These are phyloP conservation scores for Nymphicus hollandicus DNA, from an alignment of 2,113 vertebrate species.

Conservation along the genomic window DNA sequence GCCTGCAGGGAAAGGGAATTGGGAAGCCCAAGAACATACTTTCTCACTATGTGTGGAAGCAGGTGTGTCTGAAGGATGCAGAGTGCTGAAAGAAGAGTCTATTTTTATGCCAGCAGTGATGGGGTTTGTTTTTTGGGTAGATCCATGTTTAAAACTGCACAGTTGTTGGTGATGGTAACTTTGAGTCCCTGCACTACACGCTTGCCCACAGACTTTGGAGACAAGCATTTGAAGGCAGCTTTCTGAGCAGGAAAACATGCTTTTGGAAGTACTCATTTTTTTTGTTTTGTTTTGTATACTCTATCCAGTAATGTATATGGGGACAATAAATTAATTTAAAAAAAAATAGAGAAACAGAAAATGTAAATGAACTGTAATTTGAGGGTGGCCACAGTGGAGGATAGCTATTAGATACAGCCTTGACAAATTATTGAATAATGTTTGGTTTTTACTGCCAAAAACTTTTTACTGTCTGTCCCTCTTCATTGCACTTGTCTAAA, in stretches of 20 bases:
- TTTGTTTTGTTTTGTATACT: not conserved
- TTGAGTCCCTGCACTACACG: rapidly evolving
- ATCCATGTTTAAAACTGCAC: not conserved
- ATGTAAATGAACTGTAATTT: not conserved
- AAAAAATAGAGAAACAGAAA: not conserved
- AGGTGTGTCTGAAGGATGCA: not conserved
- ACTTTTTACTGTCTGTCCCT: not conserved
- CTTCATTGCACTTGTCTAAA: not conserved
- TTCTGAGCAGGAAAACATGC: not conserved
- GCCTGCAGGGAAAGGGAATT: not conserved
- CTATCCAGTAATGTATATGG: not conserved
- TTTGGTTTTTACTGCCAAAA: not conserved
- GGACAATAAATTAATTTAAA: not conserved
- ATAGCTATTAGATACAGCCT: not conserved
- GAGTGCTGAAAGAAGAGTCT: not conserved
- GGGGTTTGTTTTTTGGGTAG: not conserved
- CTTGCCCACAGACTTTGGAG: rapidly evolving
- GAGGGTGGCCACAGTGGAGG: not conserved
- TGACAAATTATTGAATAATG: not conserved
- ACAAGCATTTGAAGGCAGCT: not conserved
- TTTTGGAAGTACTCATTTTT: not conserved
- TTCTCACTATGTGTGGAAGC: not conserved
- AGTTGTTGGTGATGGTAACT: not conserved
- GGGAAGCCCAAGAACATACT: not conserved
- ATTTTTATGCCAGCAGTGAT: not conserved